Evolutionary conservation across 2,113 vertebrate species (phyloP), one percentile per base, ranked within the genome.

Genomic region (Phasianus colchicus): DNA sequence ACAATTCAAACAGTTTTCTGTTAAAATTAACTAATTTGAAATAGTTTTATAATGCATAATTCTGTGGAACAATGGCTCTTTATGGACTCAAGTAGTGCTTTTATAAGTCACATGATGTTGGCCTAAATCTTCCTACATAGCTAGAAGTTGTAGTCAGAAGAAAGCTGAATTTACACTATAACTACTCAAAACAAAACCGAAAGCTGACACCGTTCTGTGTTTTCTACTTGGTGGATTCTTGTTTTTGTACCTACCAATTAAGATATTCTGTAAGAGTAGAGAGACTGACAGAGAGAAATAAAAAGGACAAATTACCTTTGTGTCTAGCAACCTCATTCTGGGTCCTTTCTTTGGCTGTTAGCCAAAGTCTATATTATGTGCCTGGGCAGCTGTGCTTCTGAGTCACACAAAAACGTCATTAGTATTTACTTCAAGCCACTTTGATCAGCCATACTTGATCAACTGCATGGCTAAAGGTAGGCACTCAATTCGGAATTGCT

Each of bases 341-440:
- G 9, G 40, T 81, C 57, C 38, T 78, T 87, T 63, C 30, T 91
- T 83, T 74, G 61, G 40, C 8, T 29, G 38, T 80, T 85, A 72
- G 63, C 64, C 82, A 89, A 77, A 88, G 77, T 85, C 32, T 11
- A 36, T 48, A 69, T 5, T 3, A 20, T 80, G 8, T 67, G 17
- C 48, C 92, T 77, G 32, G 45, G 42, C 54, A 85, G 42, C 36
- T 91, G 50, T 90, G 2, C 25, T 85, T 87, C 82, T 91, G 75
- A 93, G 87, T 92, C 87, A 95, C 34, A 54, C 65, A 95, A 64
- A 73, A 76, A 63, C 91, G 63, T 76, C 63, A 42, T n/a, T 94
- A 63, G 8, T 95, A 55, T 89, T 95, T 94, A 77, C 52, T 93
- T 92, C 75, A 89, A 83, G 55, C 42, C 13, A 32, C 93, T 92